Base-by-base conservation (phyloP, 2,888 invertebrate genomes). In the Cantharis flavilabris region DNA sequence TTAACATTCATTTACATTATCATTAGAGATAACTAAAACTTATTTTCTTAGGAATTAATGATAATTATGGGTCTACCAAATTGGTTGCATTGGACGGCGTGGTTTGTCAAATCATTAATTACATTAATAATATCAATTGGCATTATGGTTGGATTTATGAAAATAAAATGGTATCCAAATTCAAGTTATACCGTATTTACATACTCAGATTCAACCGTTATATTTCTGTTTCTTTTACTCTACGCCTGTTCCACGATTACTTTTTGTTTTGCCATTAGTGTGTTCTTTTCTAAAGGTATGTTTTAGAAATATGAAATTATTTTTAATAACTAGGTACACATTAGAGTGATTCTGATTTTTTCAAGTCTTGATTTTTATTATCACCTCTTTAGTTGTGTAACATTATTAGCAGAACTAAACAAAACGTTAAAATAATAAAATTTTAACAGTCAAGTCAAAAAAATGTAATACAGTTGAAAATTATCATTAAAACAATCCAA, bases 61-160 rank as follows among this genome's bases (percentile, higher is more conserved):
- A 96, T 95, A 89, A 95, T 97, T 85, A 96, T 97, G 96, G 97
- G 97, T 1, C 88, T 97, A 7, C 91, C 92, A 9, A 94, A 93
- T 81, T 96, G 95, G 94, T 86, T 96, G 70, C 96, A 96, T 85
- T 96, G 97, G 96, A 88, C 90, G 0, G 95, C 96, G 0, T 96
- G 96, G 95, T 96, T 95, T 87, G 89, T 92, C 70, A 95, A 95
- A 86, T 92, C 93, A 78, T 92, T 95, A 81, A 82, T 93, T 9
- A 93, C 93, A 86, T 88, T 94, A 62, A 82, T 92, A 1, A 86
- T 94, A 62, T 90, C 93, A 0, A 89, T 92, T 0, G 80, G 90
- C 16, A 81, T 92, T 0, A 90, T 93, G 23, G 88, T 91, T 3
- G 78, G 91, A 1, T 82, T 93, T 72, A 81, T 93, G 69, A 93